Base-by-base conservation (phyloP, 53 echinoderm and acorn worm species). In the Henricia sp. region DNA sequence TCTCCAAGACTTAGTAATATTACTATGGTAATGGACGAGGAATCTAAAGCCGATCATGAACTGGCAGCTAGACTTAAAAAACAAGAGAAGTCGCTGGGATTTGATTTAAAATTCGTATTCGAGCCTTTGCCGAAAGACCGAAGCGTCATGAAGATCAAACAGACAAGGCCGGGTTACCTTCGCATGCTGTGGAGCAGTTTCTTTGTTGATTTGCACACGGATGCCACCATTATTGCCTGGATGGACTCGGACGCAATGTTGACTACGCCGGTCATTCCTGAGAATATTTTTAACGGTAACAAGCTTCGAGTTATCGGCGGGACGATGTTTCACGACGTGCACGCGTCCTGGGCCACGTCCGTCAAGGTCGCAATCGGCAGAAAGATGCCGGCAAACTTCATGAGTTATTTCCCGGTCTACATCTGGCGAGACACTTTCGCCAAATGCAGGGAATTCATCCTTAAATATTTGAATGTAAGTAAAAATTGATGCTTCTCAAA, bases 381-480 rank as follows among this genome's bases (percentile, higher is more conserved):
- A 39, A 29, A 10, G 16, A 37, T 66, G 37, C n/a, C 21, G 16
- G 36, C 67, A 4, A 13, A 66, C 19, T 66, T 37, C 24, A 66
- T 60, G 60, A 6, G 37, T 12, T 66, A 38, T 20, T 66, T 66
- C 19, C 67, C 67, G 4, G 39, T 29, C 39, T 67, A 67, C 67
- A 0, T 67, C 37, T 67, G 67, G 67, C 36, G 67, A 20, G 67
- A 67, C 39, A 67, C 67, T 6, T 37, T 67, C 37, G 39, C 67
- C 37, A 67, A 67, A 37, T 67, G 67, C 67, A 67, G 67, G 67
- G 19, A 67, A 3, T 40, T 37, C 67, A 37, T 36, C 14, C 3
- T 67, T 0, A 67, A 67, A 17, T 40, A 67, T 40, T n/a, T 67
- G 67, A 67, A 37, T 2, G 67, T 67, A 67, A 67, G 67, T 19